These are phyloP conservation scores for Nyleta sp. DNA, from an alignment of 2,888 invertebrate genomes.

Conservation along the genomic window DNA sequence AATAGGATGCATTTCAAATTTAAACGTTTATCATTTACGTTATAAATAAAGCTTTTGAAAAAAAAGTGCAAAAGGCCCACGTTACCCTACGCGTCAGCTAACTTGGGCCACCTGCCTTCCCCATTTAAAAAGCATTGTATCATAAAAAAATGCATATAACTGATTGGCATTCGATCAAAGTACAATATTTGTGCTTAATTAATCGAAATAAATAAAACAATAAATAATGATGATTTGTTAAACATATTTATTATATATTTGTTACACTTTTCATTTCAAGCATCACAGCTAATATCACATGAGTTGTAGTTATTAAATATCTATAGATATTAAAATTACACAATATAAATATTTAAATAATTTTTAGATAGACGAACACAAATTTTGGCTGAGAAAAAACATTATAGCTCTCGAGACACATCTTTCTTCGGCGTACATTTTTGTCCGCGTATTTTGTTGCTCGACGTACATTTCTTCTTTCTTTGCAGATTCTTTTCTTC, in stretches of 20 bases:
- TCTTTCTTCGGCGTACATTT: too few relatives aligned
- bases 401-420: too few relatives aligned
- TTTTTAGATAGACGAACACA: too few relatives aligned
- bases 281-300: too few relatives aligned
- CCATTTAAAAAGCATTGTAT: slow-evolving; percentile 10
- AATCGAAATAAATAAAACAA: not conserved
- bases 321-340: too few relatives aligned
- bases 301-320: too few relatives aligned
- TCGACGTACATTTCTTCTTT: not conserved
- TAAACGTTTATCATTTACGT: not conserved
- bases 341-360: too few relatives aligned
- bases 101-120: not conserved
- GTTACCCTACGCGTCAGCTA: not conserved
- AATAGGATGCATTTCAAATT: not conserved
- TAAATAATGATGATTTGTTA: not conserved
- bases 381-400: too few relatives aligned
- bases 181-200: not conserved
- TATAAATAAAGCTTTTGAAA: slow-evolving; percentile 9
- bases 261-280: too few relatives aligned
- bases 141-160: not conserved
- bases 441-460: not conserved
- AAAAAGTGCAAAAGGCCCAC: not conserved
- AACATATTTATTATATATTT: not conserved
- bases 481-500: slow-evolving; percentile 7
- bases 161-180: not conserved